Conservation (phyloP, 2,113 vertebrate genomes). For the Protobothrops flavoviridis region DNA sequence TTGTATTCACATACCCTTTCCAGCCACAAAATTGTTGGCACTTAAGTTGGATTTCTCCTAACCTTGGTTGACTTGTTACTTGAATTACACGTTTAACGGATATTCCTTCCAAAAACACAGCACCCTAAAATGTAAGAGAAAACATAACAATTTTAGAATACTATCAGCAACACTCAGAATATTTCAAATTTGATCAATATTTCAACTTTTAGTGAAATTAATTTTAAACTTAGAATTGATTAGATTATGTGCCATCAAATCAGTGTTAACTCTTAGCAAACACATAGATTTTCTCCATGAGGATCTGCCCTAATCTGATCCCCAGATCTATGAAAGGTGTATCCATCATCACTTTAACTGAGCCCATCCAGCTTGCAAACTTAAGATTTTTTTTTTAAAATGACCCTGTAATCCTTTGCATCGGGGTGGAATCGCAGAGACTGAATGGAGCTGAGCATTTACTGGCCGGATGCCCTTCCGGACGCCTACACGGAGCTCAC, state of each 20-base stretch:
- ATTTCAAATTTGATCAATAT: not conserved
- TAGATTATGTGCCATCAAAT: not conserved
- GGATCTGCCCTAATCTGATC: not conserved
- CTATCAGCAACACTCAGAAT: constrained; percentile 16
- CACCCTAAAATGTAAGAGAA: constrained; percentile 74
- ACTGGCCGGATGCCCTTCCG: not conserved
- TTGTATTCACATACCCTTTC: constrained; percentile 81
- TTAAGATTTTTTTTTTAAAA: not conserved
- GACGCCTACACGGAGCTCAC: not conserved
- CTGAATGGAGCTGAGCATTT: not conserved
- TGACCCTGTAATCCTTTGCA: not conserved
- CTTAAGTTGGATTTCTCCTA: constrained; percentile 88
- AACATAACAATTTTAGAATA: constrained; percentile 16
- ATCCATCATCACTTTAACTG: not conserved
- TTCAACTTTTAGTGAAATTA: not conserved
- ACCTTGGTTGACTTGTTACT: constrained; percentile 88
- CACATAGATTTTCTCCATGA: not conserved
- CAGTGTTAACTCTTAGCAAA: not conserved
- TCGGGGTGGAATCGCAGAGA: not conserved
- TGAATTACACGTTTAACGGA: constrained; percentile 90
- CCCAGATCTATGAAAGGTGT: not conserved
- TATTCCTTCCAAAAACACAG: constrained; percentile 93
- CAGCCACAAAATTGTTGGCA: constrained; percentile 93
- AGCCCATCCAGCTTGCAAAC: not conserved
- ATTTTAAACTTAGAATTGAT: not conserved